Conservation (phyloP, 2,797 vertebrate species). For the Masticophis lateralis region DNA sequence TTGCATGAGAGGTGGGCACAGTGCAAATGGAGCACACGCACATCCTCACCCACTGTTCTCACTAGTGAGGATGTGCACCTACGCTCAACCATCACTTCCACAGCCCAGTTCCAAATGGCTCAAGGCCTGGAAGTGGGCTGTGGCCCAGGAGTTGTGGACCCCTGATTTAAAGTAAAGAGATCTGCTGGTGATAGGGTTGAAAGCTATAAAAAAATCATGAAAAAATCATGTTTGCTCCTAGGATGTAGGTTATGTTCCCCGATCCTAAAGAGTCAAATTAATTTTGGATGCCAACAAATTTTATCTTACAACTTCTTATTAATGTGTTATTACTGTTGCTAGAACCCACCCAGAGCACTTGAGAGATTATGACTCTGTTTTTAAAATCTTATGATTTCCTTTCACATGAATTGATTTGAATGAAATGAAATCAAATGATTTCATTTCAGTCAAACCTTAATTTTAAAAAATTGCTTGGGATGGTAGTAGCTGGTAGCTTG, state of each 20-base stretch:
- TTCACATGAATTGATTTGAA: not conserved
- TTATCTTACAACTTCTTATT: not conserved
- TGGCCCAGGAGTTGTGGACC: not conserved
- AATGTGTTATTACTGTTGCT: not conserved
- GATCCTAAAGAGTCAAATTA: not conserved
- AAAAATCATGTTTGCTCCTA: not conserved
- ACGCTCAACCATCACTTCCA: not conserved
- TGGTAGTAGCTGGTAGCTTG: constrained; percentile 11
- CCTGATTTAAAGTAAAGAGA: not conserved
- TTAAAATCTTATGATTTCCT: not conserved
- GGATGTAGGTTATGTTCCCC: not conserved
- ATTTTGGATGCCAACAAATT: constrained; percentile 2
- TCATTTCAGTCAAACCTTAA: not conserved
- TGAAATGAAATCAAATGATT: not conserved
- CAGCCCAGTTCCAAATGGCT: too few species aligned
- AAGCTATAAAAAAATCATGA: not conserved
- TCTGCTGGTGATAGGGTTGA: not conserved
- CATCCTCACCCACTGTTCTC: too few species aligned
- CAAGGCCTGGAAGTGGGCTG: too few species aligned
- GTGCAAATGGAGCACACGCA: too few species aligned
- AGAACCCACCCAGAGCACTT: not conserved
- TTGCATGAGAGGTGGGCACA: too few species aligned
- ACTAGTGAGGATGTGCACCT: too few species aligned
- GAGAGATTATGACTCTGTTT: not conserved
- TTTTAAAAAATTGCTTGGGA: not conserved